phyloP scores from a whole-genome alignment of 2,113 vertebrate genomes.

The Spea multiplicata region DNA sequence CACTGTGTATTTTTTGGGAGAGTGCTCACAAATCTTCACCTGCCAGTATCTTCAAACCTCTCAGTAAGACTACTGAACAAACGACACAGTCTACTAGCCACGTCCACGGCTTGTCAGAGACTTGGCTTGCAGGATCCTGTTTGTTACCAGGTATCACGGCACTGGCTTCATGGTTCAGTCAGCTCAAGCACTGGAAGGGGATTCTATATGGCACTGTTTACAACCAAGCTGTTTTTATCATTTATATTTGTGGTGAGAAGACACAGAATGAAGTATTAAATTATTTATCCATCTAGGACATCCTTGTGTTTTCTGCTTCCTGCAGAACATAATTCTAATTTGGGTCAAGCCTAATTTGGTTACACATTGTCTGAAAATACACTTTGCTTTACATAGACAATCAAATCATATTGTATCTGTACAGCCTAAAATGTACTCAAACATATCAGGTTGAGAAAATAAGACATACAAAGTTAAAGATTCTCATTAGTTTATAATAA shows the following conservation, averaged over 20 bases:
- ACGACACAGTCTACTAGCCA: background rate
- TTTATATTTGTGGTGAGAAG: constrained; percentile 52
- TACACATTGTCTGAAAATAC: too few relatives aligned
- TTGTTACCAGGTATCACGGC: background rate
- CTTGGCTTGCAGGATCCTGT: background rate
- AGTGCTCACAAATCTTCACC: background rate
- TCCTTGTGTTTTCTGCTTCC: background rate
- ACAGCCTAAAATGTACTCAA: too few relatives aligned
- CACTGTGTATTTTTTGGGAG: background rate
- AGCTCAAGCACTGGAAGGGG: background rate
- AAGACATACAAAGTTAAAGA: background rate
- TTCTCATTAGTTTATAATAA: constrained; percentile 11
- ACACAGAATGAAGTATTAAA: constrained; percentile 68
- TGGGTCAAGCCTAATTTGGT: too few relatives aligned
- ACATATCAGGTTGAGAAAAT: background rate
- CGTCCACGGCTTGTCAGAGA: background rate
- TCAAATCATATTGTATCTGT: too few relatives aligned
- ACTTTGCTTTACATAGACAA: too few relatives aligned
- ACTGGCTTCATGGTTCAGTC: background rate
- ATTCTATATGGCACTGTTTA: constrained; percentile 5
- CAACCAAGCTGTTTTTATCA: constrained; percentile 31
- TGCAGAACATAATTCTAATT: too few relatives aligned
- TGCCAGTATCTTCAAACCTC: background rate
- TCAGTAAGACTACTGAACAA: background rate
- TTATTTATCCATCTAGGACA: constrained; percentile 70